Percentiles rank a stretch among this genome's conserved stretches.
phyloP scores from a whole-genome alignment of 92 coral and sea anemone species.

The Siderastrea siderea region DNA sequence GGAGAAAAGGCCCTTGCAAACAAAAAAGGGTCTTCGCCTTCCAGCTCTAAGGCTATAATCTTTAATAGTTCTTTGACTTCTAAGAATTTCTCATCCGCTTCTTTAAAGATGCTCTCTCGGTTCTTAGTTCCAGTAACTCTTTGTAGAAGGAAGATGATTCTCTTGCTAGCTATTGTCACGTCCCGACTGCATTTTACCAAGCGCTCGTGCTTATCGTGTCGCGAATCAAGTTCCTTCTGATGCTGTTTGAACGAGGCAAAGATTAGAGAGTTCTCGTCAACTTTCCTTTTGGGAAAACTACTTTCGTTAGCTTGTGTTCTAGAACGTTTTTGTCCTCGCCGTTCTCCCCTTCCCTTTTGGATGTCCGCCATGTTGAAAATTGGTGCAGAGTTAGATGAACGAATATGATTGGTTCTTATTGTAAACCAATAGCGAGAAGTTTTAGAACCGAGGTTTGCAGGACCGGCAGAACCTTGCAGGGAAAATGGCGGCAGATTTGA shows the following conservation, averaged over 20 bases:
- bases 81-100: conserved; percentile 85
- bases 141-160: conserved; percentile 86
- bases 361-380: conserved; percentile 41
- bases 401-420: conserved; percentile 6
- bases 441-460: background rate
- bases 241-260: conserved; percentile 71
- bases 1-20: conserved; percentile 91
- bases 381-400: background rate
- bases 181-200: conserved; percentile 96
- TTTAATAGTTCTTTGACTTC: conserved; percentile 80
- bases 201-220: conserved; percentile 94
- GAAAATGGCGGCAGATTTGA: conserved; percentile 48
- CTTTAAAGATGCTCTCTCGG: conserved; percentile 70
- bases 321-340: conserved; percentile 17
- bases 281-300: conserved; percentile 41
- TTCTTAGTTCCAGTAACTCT: conserved; percentile 80
- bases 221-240: conserved; percentile 86
- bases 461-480: background rate
- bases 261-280: conserved; percentile 77
- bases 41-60: conserved; percentile 86
- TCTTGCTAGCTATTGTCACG: conserved; percentile 92
- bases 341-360: background rate
- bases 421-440: conserved; percentile 17
- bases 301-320: conserved; percentile 26
- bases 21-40: conserved; percentile 83